phyloP scores from a whole-genome alignment of 1,140 invertebrate species.

The Drosophila arizonae region DNA sequence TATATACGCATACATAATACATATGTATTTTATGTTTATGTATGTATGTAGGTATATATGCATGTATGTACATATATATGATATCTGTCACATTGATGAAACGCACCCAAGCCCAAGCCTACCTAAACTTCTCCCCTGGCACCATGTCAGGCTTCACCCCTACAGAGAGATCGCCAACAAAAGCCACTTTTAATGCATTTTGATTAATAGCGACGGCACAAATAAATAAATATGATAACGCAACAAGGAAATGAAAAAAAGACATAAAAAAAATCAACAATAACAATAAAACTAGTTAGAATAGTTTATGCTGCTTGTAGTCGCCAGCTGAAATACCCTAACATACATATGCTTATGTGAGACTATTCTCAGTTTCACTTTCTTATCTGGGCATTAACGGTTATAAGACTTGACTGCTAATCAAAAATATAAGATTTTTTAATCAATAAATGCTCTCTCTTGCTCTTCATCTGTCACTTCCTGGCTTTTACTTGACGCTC shows the following conservation, averaged over 20 bases:
- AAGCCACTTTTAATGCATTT: slow-evolving; percentile 61
- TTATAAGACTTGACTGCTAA: too few relatives aligned
- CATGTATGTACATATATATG: not conserved
- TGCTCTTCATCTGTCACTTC: too few relatives aligned
- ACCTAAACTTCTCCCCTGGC: not conserved
- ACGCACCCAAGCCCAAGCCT: slow-evolving; percentile 42
- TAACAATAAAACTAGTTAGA: slow-evolving; percentile 1
- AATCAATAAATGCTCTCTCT: too few relatives aligned
- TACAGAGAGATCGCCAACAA: slow-evolving; percentile 5
- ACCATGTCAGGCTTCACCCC: too few relatives aligned
- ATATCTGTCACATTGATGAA: slow-evolving; percentile 68
- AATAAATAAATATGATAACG: slow-evolving; percentile 41
- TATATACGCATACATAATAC: too few relatives aligned
- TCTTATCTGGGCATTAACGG: too few relatives aligned
- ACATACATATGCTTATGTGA: not conserved
- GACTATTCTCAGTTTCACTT: too few relatives aligned
- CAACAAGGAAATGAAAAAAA: slow-evolving; percentile 43
- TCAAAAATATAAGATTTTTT: too few relatives aligned
- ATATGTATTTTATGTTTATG: not conserved
- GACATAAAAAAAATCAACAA: slow-evolving; percentile 11
- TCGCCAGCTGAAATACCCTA: slow-evolving; percentile 16
- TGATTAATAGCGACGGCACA: slow-evolving; percentile 64
- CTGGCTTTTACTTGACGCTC: too few relatives aligned
- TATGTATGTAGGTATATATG: not conserved
- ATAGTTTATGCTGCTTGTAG: not conserved